Evolutionary conservation across 2,113 vertebrate genomes (phyloP), one percentile per base, ranked within the genome.

Genomic region (Notothenia coriiceps): DNA sequence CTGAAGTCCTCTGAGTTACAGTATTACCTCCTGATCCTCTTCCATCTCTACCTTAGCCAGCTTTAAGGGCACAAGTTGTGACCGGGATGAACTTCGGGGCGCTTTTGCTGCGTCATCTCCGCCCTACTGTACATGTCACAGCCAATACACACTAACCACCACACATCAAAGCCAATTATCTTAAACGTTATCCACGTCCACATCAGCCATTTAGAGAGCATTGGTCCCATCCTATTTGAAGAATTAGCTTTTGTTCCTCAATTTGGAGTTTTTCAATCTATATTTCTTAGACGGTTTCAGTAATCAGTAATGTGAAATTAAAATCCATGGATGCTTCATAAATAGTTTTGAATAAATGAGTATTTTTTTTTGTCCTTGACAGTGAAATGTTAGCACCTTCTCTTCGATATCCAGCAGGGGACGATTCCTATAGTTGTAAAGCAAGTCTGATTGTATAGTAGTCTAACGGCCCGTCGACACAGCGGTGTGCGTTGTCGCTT

Each of bases 21-120:
- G 74, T 11, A 10, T 61, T 22, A 69, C 6, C 20, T 7, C 9
- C n/a, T 64, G 46, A 49, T 66, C 71, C 25, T 71, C 52, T 17
- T 25, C 57, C 35, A 9, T 33, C 12, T 35, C 13, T 15, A 17
- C 43, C 51, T n/a, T 69, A 78, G 44, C 20, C 43, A 6, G 52
- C 52, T 51, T 51, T 25, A 46, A 7, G 55, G 52, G 44, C 50
- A 10, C 60, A 51, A 18, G 54, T 9, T 61, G 29, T n/a, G 33
- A 65, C 51, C 20, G 0, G 10, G 11, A 6, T 2, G 43, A 82
- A 59, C 66, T 65, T 17, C 1, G n/a, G 8, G 13, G 43, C 6
- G 7, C 8, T 11, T 33, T 65, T 64, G 40, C 47, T 52, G 13
- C 17, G 8, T 33, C 66, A 11, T 3, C 6, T 5, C 44, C 44